A percentile compares a stretch with the other conserved stretches of the same genome.
Evolutionary conservation across 1,140 invertebrate species (phyloP).

Genomic region (Brachionus rotundiformis): DNA sequence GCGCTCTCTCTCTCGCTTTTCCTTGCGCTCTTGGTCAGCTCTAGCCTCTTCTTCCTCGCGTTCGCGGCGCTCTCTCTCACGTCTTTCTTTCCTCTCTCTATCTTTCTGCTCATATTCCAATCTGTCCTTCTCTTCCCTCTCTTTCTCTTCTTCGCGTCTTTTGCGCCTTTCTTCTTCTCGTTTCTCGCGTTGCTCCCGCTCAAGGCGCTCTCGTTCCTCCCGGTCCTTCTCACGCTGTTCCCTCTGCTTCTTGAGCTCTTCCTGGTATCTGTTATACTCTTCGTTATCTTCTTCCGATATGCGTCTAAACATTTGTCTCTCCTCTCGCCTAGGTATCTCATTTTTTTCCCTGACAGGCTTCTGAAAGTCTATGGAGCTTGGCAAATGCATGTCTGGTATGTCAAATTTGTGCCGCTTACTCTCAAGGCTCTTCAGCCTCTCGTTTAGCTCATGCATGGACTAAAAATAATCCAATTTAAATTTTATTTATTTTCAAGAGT

Average conservation of each 20-base stretch:
- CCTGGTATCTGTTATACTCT: conserved; percentile 27
- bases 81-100: conserved; percentile 16
- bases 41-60: conserved; percentile 14
- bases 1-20: neutral
- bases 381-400: conserved; percentile 27
- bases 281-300: conserved; percentile 23
- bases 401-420: conserved; percentile 17
- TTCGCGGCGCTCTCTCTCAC: neutral
- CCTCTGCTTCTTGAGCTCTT: conserved; percentile 7
- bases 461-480: conserved; percentile 2
- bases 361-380: neutral
- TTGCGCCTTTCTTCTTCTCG: neutral
- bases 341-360: neutral
- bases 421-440: conserved; percentile 19
- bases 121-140: conserved; percentile 11
- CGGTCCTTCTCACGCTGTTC: conserved; percentile 27
- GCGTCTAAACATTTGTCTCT: neutral
- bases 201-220: neutral
- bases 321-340: neutral
- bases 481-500: neutral
- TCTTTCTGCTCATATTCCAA: neutral
- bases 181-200: neutral
- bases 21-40: conserved; percentile 2
- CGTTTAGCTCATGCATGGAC: conserved; percentile 39
- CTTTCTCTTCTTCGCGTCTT: conserved; percentile 14